Evolutionary conservation across 2,113 vertebrate genomes (phyloP).

Genomic region (Toxotes jaculatrix): DNA sequence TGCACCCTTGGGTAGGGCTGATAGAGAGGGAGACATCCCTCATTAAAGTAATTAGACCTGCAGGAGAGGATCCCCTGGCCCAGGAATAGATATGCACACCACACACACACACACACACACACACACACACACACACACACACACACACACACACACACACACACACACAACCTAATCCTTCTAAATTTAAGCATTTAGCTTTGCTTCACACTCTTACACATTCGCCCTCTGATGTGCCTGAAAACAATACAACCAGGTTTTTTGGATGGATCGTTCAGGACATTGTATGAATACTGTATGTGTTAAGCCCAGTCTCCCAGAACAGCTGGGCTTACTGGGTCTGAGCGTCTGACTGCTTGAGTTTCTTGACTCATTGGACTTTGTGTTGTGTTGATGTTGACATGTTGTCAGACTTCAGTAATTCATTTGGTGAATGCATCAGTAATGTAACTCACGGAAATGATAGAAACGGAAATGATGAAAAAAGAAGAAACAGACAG

Average conservation of each 20-base stretch:
- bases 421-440: too few species aligned
- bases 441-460: too few species aligned
- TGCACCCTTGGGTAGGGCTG: conserved; percentile 74
- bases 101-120: conserved; percentile 20
- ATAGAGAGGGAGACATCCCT: conserved; percentile 75
- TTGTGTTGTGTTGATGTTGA: too few species aligned
- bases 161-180: conserved; percentile 36
- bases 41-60: conserved; percentile 85
- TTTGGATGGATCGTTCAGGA: too few species aligned
- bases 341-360: too few species aligned
- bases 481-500: too few species aligned
- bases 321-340: too few species aligned
- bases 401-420: too few species aligned
- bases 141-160: conserved; percentile 8
- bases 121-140: conserved; percentile 31
- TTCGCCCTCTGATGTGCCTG: neutral
- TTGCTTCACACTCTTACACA: neutral
- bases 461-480: too few species aligned
- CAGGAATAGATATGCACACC: conserved; percentile 60
- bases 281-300: too few species aligned
- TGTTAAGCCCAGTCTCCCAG: too few species aligned
- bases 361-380: too few species aligned
- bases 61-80: conserved; percentile 73
- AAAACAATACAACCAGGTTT: neutral
- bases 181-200: neutral